phyloP scores from a whole-genome alignment of 2,113 vertebrate species.

The human region DNA sequence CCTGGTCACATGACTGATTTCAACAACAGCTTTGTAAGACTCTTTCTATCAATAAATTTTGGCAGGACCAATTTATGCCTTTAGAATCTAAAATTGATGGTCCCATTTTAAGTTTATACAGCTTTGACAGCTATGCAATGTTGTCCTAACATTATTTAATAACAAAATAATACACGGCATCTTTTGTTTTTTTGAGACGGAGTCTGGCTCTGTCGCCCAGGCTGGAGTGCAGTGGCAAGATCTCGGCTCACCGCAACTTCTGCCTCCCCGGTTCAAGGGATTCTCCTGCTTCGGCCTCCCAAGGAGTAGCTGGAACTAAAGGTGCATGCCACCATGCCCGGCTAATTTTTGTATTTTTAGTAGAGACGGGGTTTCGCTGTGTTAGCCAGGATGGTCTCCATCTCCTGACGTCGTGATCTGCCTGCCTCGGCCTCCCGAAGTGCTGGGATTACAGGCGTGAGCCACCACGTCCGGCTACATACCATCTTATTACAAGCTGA shows the following conservation, averaged over 20 bases:
- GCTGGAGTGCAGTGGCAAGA: too few species aligned
- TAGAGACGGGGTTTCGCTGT: too few species aligned
- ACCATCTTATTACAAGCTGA: not conserved
- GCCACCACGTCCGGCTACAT: not conserved
- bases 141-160: not conserved
- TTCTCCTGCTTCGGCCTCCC: too few species aligned
- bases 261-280: accelerated
- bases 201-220: too few species aligned
- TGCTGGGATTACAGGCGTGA: too few species aligned
- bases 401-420: too few species aligned
- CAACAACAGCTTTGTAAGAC: not conserved
- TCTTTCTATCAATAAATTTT: not conserved
- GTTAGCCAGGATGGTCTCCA: too few species aligned
- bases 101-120: not conserved
- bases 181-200: not conserved
- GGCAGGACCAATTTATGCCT: not conserved
- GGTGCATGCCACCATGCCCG: too few species aligned
- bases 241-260: too few species aligned
- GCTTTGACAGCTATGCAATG: not conserved
- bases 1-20: not conserved
- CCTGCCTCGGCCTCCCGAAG: too few species aligned
- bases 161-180: not conserved
- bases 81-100: not conserved
- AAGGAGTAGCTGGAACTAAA: too few species aligned
- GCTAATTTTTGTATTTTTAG: too few species aligned